phyloP scores from a whole-genome alignment of 2,113 vertebrate species.

The Tor tambroides region DNA sequence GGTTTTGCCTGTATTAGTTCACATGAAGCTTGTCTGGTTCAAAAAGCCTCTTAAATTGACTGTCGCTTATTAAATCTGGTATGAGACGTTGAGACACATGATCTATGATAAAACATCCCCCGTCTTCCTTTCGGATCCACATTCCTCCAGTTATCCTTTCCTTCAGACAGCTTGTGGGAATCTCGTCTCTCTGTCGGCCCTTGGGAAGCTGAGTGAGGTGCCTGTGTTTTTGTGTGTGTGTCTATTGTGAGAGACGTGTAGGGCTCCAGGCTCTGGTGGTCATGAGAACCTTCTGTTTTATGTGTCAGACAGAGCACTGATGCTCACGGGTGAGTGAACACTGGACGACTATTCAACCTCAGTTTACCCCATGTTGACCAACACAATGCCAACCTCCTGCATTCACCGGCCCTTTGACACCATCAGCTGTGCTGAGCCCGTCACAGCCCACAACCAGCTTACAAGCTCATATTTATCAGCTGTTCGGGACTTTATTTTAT shows the following conservation, averaged over 20 bases:
- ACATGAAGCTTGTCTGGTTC: not conserved
- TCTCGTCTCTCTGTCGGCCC: not conserved
- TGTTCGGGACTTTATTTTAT: not conserved
- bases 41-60: not conserved
- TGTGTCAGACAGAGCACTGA: conserved; percentile 52
- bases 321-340: conserved; percentile 72
- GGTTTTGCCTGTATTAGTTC: not conserved
- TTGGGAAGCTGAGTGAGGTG: conserved; percentile 4
- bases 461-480: no score
- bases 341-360: no score
- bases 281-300: conserved; percentile 69
- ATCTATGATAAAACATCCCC: not conserved
- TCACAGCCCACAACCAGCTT: not conserved
- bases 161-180: conserved; percentile 10
- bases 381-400: conserved; percentile 68
- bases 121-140: not conserved
- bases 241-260: conserved; percentile 14
- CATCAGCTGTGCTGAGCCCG: not conserved
- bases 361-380: conserved; percentile 65
- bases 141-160: not conserved
- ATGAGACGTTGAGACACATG: not conserved
- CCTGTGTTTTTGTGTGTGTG: conserved; percentile 35
- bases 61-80: not conserved
- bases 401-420: conserved; percentile 8
- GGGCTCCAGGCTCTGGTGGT: conserved; percentile 45